Base-by-base conservation (phyloP, 2,888 invertebrate genomes). In the Stegophylla sp. region DNA sequence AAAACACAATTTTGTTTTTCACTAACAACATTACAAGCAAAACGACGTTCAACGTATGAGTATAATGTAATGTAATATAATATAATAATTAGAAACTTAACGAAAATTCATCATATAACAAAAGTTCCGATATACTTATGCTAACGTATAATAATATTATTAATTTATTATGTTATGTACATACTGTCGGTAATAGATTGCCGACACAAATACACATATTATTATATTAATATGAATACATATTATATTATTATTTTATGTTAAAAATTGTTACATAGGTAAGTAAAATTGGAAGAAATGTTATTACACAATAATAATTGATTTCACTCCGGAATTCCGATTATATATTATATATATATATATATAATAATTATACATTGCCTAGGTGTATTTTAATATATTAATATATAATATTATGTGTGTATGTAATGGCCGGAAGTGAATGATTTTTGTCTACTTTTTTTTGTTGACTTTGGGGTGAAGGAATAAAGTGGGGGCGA, bases 31-130 rank as follows among this genome's bases (percentile, higher is more conserved):
- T 77, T 64, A 45, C 28, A 77, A 77, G 77, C 77, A 12, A 77
- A 79, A 79, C 48, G 48, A 79, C 48, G 48, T 71, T 79, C 69
- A 61, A 79, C 48, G 34, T 59, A 69, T 26, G 59, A 41, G 69
- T 79, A 69, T 71, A 45, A 67, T n/a, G n/a, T n/a, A n/a, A n/a
- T n/a, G n/a, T n/a, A n/a, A n/a, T n/a, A n/a, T 56, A 59, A 61
- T 61, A 75, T 61, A n/a, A 79, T 61, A 61, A 51, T 56, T 67
- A 69, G 69, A 77, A 79, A 79, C 79, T 79, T 79, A 79, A 79
- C 79, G 59, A 61, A 59, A 69, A 69, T 69, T 28, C 66, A 43
- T n/a, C n/a, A n/a, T n/a, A n/a, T 79, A 79, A 79, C 59, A 71
- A 69, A 79, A 79, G 51, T 79, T 61, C n/a, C 34, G 69, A 61